Conservation (phyloP, 2,888 invertebrate species). For the Eledona agricola region DNA sequence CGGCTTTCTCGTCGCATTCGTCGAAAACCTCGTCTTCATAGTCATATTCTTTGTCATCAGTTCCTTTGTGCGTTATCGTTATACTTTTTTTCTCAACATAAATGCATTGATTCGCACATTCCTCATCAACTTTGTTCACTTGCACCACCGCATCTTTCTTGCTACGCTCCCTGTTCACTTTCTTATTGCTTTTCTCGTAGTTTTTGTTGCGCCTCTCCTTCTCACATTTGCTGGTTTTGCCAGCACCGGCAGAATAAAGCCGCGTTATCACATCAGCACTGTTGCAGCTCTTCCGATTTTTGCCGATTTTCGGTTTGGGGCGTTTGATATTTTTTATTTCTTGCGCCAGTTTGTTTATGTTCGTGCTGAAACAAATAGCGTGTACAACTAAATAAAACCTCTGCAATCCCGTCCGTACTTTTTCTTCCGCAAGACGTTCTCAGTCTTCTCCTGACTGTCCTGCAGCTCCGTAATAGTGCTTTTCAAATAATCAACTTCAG, state of each 20-base stretch:
- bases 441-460: constrained; percentile 28
- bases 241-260: neutral
- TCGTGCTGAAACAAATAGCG: constrained; percentile 9
- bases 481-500: constrained; percentile 36
- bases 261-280: constrained; percentile 1
- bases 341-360: constrained; percentile 19
- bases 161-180: constrained; percentile 1
- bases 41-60: constrained; percentile 4
- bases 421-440: constrained; percentile 29
- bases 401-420: constrained; percentile 20
- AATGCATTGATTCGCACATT: constrained; percentile 9
- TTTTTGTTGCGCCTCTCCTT: constrained; percentile 2
- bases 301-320: constrained; percentile 3
- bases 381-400: neutral
- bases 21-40: constrained; percentile 26
- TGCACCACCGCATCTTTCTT: constrained; percentile 26
- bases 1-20: constrained; percentile 23
- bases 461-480: constrained; percentile 28
- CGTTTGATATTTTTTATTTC: constrained; percentile 23
- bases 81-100: constrained; percentile 25
- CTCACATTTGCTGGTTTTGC: neutral
- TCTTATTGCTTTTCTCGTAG: neutral
- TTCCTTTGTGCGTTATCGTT: constrained; percentile 11
- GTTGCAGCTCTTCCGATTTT: constrained; percentile 11
- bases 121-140: constrained; percentile 9